A percentile compares a stretch with the other conserved stretches of the same genome.
These are phyloP conservation scores for Frankliniella fusca DNA, from an alignment of 2,888 invertebrate species.

Conservation along the genomic window DNA sequence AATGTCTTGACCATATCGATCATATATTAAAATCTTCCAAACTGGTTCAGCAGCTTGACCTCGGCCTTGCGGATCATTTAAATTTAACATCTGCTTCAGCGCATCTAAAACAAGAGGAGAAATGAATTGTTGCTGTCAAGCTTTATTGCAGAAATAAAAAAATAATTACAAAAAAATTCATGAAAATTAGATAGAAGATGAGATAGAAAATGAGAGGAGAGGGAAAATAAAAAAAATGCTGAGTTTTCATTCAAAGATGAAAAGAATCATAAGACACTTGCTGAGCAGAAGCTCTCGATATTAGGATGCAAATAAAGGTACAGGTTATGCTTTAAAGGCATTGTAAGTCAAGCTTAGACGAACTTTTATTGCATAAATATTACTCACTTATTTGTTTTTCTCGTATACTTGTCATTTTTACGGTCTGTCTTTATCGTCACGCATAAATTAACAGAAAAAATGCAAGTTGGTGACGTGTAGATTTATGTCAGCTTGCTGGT, in stretches of 20 bases:
- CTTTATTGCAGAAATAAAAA: background rate
- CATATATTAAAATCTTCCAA: slow-evolving; percentile 96
- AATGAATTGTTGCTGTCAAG: background rate
- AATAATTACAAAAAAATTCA: background rate
- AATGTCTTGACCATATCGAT: slow-evolving; percentile 94
- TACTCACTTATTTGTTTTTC: slow-evolving; percentile 68
- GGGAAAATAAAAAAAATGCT: background rate
- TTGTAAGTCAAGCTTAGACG: no score
- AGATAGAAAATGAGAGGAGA: no score
- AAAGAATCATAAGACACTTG: background rate
- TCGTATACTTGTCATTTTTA: slow-evolving; percentile 61
- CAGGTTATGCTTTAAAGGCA: no score
- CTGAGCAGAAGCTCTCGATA: no score
- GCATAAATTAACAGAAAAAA: background rate
- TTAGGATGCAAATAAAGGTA: no score
- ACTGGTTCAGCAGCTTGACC: slow-evolving; percentile 77
- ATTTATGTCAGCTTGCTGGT: background rate
- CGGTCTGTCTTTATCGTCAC: background rate
- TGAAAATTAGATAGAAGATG: background rate
- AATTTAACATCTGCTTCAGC: slow-evolving; percentile 91
- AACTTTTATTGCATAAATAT: background rate
- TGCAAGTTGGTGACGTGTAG: background rate
- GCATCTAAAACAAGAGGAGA: slow-evolving; percentile 58
- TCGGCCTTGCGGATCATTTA: slow-evolving; percentile 77
- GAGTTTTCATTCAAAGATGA: background rate